These are phyloP conservation scores for Tachyglossus aculeatus DNA, from an alignment of 2,797 vertebrate species.

Conservation along the genomic window DNA sequence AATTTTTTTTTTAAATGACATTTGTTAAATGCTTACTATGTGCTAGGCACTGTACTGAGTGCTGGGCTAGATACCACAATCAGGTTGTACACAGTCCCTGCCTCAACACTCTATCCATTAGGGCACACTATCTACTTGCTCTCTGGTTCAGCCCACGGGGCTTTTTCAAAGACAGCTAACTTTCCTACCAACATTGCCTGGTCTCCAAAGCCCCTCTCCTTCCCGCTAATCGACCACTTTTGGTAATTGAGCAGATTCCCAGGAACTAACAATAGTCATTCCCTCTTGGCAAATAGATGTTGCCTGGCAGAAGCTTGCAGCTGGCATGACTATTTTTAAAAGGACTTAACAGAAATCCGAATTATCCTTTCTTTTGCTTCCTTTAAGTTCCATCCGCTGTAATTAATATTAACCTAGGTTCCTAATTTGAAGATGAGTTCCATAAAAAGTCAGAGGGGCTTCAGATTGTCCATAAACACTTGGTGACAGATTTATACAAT, in stretches of 20 bases:
- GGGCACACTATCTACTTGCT: no score
- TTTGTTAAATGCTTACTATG: no score
- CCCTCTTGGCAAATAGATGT: conserved; percentile 36
- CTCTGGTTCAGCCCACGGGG: no score
- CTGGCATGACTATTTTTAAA: conserved; percentile 68
- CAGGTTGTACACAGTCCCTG: no score
- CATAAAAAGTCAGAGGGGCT: conserved; percentile 28
- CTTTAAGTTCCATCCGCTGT: conserved; percentile 66
- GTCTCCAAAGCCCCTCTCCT: conserved; percentile 9
- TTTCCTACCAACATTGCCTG: background rate
- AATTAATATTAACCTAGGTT: conserved; percentile 66
- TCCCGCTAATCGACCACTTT: conserved; percentile 23
- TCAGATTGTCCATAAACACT: conserved; percentile 16
- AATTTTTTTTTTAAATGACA: no score
- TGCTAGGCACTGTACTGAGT: no score
- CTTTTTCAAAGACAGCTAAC: conserved; percentile 18
- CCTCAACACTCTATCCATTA: no score
- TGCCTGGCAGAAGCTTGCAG: conserved; percentile 64
- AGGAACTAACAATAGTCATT: conserved; percentile 46
- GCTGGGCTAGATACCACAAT: no score
- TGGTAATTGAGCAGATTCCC: conserved; percentile 3
- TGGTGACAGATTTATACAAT: no score
- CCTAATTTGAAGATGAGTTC: conserved; percentile 53
- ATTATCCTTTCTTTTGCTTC: conserved; percentile 54
- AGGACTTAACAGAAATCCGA: conserved; percentile 57